Percentiles rank a stretch among this genome's conserved stretches.
phyloP scores from a whole-genome alignment of 2,113 vertebrate genomes.

The Halichoeres trimaculatus region DNA sequence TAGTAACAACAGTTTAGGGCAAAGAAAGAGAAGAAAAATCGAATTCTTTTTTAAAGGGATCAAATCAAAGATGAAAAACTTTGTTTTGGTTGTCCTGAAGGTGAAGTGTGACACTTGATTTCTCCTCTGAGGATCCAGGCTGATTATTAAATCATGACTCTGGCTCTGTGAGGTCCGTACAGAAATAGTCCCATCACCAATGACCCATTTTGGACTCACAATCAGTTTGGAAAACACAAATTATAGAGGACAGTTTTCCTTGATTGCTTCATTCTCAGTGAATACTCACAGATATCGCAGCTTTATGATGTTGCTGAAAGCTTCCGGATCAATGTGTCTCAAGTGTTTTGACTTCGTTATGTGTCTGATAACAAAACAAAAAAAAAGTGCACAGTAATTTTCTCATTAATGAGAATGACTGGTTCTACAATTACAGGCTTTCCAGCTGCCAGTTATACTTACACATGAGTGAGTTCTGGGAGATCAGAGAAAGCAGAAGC shows the following conservation, averaged over 20 bases:
- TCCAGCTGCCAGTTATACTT: slow-evolving; percentile 45
- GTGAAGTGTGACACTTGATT: slow-evolving; percentile 28
- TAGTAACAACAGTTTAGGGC: too few species aligned
- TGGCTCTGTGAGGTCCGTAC: slow-evolving; percentile 14
- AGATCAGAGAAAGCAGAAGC: slow-evolving; percentile 77
- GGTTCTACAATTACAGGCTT: slow-evolving; percentile 4
- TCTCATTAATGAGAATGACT: background rate
- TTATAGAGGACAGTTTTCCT: background rate
- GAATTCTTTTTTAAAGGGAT: too few species aligned
- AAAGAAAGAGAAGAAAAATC: too few species aligned
- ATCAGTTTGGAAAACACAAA: slow-evolving; percentile 30
- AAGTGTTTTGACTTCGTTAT: slow-evolving; percentile 81
- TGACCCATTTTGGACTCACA: slow-evolving; percentile 59
- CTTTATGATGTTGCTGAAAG: slow-evolving; percentile 76
- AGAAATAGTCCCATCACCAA: slow-evolving; percentile 58
- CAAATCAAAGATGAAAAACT: too few species aligned
- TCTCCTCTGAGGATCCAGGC: slow-evolving; percentile 35
- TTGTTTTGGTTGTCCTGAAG: background rate
- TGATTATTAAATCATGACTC: slow-evolving; percentile 57
- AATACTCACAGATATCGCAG: slow-evolving; percentile 81
- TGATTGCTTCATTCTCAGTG: background rate
- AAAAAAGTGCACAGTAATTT: slow-evolving; percentile 22
- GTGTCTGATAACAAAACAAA: slow-evolving; percentile 58
- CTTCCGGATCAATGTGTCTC: slow-evolving; percentile 69
- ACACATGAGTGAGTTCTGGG: slow-evolving; percentile 77